phyloP scores from a whole-genome alignment of 1,140 invertebrate species.

The Lerema accius region DNA sequence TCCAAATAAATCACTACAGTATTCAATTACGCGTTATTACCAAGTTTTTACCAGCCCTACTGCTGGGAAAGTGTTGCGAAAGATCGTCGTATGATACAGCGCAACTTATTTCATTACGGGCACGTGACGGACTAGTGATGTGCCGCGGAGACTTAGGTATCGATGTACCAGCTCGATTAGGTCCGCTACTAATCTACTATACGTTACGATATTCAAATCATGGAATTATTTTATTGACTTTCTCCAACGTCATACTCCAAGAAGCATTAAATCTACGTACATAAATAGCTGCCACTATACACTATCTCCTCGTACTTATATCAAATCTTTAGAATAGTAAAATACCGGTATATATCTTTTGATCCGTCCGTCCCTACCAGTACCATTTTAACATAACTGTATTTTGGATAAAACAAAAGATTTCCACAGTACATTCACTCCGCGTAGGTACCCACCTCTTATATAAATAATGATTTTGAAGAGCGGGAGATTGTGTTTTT shows the following conservation, averaged over 20 bases:
- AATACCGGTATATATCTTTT: no score
- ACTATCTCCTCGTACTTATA: no score
- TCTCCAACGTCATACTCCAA: no score
- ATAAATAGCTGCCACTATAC: no score
- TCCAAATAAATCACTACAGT: neutral
- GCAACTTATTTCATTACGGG: slow-evolving; percentile 45
- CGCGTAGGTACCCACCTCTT: neutral
- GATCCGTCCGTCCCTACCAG: no score
- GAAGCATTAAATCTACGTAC: no score
- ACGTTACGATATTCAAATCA: no score
- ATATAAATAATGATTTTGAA: neutral
- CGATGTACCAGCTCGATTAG: slow-evolving; percentile 24
- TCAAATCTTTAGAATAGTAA: no score
- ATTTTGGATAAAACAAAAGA: neutral
- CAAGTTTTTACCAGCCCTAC: slow-evolving; percentile 17
- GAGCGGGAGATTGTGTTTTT: slow-evolving; percentile 2
- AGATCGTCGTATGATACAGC: slow-evolving; percentile 32
- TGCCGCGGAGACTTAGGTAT: slow-evolving; percentile 36
- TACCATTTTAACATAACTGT: neutral
- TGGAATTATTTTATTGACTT: no score
- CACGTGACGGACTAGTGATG: slow-evolving; percentile 10
- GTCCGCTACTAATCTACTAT: no score
- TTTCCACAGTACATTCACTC: neutral
- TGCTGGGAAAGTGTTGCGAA: slow-evolving; percentile 5
- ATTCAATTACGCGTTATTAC: slow-evolving; percentile 4